Evolutionary conservation across 1,140 invertebrate genomes (phyloP).

Genomic region (Argopecten irradians): DNA sequence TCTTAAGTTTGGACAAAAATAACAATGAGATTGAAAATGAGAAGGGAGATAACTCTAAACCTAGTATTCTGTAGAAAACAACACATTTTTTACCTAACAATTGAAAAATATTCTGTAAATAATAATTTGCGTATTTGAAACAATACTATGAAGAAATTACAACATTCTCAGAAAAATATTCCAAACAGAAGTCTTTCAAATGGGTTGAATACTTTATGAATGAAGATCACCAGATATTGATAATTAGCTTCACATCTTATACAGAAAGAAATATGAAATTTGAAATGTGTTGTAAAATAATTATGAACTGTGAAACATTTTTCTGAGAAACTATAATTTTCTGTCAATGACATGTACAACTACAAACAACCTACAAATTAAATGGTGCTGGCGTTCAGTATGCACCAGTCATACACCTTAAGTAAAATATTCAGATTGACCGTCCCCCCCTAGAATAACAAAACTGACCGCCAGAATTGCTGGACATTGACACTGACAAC

Average conservation of each 20-base stretch:
- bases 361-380: constrained; percentile 18
- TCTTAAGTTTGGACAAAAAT: constrained; percentile 23
- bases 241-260: background rate
- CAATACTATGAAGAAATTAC: background rate
- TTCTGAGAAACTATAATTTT: constrained; percentile 5
- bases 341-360: background rate
- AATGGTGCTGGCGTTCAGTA: background rate
- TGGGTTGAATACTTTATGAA: background rate
- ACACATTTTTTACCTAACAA: constrained; percentile 18
- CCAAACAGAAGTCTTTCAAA: background rate
- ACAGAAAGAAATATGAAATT: background rate
- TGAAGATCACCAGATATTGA: background rate
- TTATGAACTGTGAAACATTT: background rate
- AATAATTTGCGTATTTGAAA: constrained; percentile 23
- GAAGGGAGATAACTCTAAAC: constrained; percentile 8
- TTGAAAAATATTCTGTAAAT: constrained; percentile 19
- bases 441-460: background rate
- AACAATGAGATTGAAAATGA: constrained; percentile 18
- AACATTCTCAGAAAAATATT: background rate
- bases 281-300: background rate
- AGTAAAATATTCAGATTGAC: constrained; percentile 10
- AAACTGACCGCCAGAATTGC: constrained; percentile 20
- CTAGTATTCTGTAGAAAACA: constrained; percentile 20
- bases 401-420: background rate
- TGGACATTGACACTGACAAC: constrained; percentile 15